Evolutionary conservation across 1,140 invertebrate genomes (phyloP), one percentile per base, ranked within the genome.

Genomic region (Ceratina japonica): DNA sequence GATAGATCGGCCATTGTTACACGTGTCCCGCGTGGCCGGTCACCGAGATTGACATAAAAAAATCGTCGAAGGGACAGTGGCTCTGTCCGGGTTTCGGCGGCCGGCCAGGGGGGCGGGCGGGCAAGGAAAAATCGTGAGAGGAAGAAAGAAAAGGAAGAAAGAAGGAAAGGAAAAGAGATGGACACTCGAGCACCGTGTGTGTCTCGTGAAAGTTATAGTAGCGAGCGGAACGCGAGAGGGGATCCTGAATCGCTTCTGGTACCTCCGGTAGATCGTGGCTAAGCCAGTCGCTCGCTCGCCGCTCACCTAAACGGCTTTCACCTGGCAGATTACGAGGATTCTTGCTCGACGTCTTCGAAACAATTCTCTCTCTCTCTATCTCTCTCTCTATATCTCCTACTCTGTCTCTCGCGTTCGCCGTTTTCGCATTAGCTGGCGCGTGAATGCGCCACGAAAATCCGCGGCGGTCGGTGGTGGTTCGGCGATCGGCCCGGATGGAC

Each of bases 261-360:
- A 84, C 63, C 82, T 84, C 79, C 63, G 82, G 82, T 71, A 73
- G 78, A 84, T 75, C 82, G 74, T 76, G 78, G 69, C 78, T 83
- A 75, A 59, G 82, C 78, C 83, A 84, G 83, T 84, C 83, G 83
- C 61, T 83, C 63, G 77, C 64, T 83, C 73, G 59, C 79, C 82
- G 83, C 58, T 84, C 83, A 84, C 83, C 83, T 84, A 79, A 79
- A 80, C 83, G 77, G 83, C 83, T 84, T 84, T 84, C 83, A 84
- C 83, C 77, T 80, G 77, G 77, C 77, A 77, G 72, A 76, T 84
- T 58, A 58, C 56, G 75, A 78, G 13, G 70, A 82, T 83, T 54
- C 75, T 82, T 74, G 70, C 31, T 58, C 71, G 71, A 44, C 37
- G 70, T 44, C 58, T 54, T 56, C 59, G 61, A 75, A 66, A 44